Evolutionary conservation across 2,888 invertebrate species (phyloP), one percentile per base, ranked within the genome.

Genomic region (Nemurella pictetii): DNA sequence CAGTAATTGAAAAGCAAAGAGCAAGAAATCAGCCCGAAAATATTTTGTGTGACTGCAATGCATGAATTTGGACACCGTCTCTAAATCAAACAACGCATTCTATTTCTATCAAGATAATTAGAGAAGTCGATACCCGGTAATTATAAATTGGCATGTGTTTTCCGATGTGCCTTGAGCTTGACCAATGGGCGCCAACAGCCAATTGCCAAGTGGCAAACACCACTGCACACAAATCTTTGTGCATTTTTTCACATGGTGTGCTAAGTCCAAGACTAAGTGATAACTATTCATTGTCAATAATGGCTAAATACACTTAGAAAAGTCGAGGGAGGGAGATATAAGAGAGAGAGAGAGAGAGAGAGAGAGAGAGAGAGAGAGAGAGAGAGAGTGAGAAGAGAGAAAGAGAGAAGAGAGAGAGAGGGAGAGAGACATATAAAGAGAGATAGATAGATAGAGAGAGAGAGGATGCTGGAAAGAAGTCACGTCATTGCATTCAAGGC

Each of bases 401-500:
- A n/a, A n/a, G n/a, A n/a, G n/a, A n/a, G n/a, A n/a, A n/a, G n/a
- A 12, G n/a, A n/a, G 20, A n/a, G 74, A n/a, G n/a, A 5, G 2
- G 75, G 78, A 12, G 28, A 12, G 26, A 78, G 28, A 29, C 5
- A 78, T 28, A n/a, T 5, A n/a, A 20, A 20, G n/a, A 78, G n/a
- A 78, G 78, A 29, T 74, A n/a, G 5, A 74, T 7, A 25, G 9
- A 74, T n/a, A 25, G 78, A 4, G 78, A 78, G 78, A 29, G 3
- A 55, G 55, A 55, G 55, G 55, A 55, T 28, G 78, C 20, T 29
- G 4, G 12, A 3, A 77, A 9, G n/a, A 55, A 36, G 29, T 82
- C 72, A 55, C 72, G 82, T 55, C 82, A 82, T 26, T 29, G 15
- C 55, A 29, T n/a, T 72, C 82, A 82, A 82, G 82, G 82, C 82